These are phyloP conservation scores for Drosophila prostipennis DNA, from an alignment of 2,888 invertebrate species.

Conservation along the genomic window DNA sequence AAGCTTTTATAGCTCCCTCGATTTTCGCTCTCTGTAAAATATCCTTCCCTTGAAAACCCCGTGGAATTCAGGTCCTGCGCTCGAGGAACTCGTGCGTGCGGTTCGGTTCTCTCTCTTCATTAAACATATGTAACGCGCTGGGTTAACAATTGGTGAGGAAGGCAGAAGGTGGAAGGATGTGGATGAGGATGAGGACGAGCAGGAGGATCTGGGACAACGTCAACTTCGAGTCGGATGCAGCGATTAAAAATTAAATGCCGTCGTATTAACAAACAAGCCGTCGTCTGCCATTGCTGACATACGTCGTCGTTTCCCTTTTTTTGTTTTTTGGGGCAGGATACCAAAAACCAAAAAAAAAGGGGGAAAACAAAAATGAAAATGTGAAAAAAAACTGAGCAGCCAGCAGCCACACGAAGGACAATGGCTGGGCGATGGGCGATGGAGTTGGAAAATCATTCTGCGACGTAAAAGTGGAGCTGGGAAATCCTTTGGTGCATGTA, in stretches of 20 bases:
- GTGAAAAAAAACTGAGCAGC: slow-evolving; percentile 16
- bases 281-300: slow-evolving; percentile 23
- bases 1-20: not conserved
- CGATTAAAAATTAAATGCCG: slow-evolving; percentile 79
- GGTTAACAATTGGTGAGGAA: slow-evolving; percentile 47
- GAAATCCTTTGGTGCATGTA: slow-evolving; percentile 70
- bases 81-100: slow-evolving; percentile 56
- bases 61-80: slow-evolving; percentile 25
- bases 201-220: slow-evolving; percentile 22
- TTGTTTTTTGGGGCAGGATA: slow-evolving; percentile 2
- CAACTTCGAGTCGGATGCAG: slow-evolving; percentile 61
- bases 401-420: slow-evolving; percentile 14
- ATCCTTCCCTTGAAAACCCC: slow-evolving; percentile 7
- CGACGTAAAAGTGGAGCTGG: slow-evolving; percentile 23
- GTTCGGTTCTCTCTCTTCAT: slow-evolving; percentile 60
- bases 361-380: slow-evolving; percentile 12
- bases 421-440: slow-evolving; percentile 17
- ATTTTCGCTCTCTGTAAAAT: slow-evolving; percentile 12
- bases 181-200: not conserved
- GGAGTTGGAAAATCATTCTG: slow-evolving; percentile 28
- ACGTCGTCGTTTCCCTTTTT: slow-evolving; percentile 1
- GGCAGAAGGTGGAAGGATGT: slow-evolving; percentile 5
- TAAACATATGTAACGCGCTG: slow-evolving; percentile 71
- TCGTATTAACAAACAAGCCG: slow-evolving; percentile 75
- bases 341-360: slow-evolving; percentile 4